These are phyloP conservation scores for Brachyhypopomus gauderio DNA, from an alignment of 2,113 vertebrate genomes.

Conservation along the genomic window DNA sequence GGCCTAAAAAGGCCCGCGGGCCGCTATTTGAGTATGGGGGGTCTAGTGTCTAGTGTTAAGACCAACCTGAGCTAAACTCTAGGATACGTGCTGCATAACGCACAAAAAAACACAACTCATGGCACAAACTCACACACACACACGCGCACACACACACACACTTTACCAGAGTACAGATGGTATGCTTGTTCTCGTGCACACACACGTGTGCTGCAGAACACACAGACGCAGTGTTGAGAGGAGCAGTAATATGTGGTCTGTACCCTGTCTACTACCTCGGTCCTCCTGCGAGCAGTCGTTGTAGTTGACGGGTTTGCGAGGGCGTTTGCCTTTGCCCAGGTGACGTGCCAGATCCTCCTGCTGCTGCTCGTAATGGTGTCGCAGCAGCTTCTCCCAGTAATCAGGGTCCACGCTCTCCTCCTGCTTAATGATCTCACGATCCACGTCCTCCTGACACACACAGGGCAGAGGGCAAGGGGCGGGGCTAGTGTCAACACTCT, in stretches of 20 bases:
- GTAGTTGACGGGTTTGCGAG: conserved; percentile 99
- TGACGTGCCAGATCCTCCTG: conserved; percentile 96
- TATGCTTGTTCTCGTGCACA: neutral
- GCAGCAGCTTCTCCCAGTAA: conserved; percentile 97
- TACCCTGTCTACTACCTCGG: conserved; percentile 89
- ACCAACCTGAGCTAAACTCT: neutral
- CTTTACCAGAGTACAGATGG: conserved; percentile 1
- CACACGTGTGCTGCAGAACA: neutral
- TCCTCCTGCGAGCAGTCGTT: conserved; percentile 98
- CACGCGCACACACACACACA: neutral
- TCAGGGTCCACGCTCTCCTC: conserved; percentile 97
- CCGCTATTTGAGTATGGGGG: too few relatives aligned
- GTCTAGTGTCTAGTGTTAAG: too few relatives aligned
- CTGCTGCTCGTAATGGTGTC: conserved; percentile 98
- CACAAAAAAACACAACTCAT: neutral
- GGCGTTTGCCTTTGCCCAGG: conserved; percentile 96
- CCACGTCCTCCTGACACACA: conserved; percentile 87
- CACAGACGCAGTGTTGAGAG: conserved; percentile 38
- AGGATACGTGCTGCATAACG: neutral
- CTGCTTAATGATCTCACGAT: conserved; percentile 97
- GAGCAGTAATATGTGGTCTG: conserved; percentile 59
- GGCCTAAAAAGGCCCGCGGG: too few relatives aligned
- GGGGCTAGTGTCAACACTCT: too few relatives aligned
- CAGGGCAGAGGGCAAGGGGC: neutral
- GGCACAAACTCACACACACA: too few relatives aligned